Evolutionary conservation across 2,888 invertebrate genomes (phyloP).

Genomic region (Thera britannica): DNA sequence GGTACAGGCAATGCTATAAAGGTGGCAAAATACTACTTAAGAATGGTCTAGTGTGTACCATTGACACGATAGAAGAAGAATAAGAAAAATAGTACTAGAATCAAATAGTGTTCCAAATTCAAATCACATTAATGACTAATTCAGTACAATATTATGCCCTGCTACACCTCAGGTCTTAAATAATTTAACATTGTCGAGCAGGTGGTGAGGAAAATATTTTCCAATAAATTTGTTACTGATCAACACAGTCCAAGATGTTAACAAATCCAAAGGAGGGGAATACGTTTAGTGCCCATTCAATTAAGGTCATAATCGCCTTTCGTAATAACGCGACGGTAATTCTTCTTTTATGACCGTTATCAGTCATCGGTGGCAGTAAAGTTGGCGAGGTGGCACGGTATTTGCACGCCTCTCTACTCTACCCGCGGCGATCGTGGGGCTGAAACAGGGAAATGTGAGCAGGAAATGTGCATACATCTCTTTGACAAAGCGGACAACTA

Average conservation of each 20-base stretch:
- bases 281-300: conserved; percentile 26
- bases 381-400: conserved; percentile 19
- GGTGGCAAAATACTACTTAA: too few relatives aligned
- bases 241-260: conserved; percentile 5
- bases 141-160: too few relatives aligned
- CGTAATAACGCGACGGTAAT: conserved; percentile 43
- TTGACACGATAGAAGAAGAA: too few relatives aligned
- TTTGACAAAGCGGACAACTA: neutral
- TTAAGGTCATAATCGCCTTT: conserved; percentile 31
- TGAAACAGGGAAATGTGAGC: neutral
- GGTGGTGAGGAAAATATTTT: neutral
- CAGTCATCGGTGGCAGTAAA: conserved; percentile 45
- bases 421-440: neutral
- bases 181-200: too few relatives aligned
- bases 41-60: too few relatives aligned
- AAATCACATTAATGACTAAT: too few relatives aligned
- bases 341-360: conserved; percentile 46
- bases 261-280: conserved; percentile 15
- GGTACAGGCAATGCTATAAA: too few relatives aligned
- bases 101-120: too few relatives aligned
- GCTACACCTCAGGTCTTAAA: too few relatives aligned
- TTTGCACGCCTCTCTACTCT: conserved; percentile 13
- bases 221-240: neutral
- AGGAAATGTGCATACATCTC: neutral
- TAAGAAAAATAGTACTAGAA: too few relatives aligned